These are phyloP conservation scores for Hydra vulgaris DNA, from an alignment of 30 jellyfish, hydroid and myxozoan genomes.

Conservation along the genomic window DNA sequence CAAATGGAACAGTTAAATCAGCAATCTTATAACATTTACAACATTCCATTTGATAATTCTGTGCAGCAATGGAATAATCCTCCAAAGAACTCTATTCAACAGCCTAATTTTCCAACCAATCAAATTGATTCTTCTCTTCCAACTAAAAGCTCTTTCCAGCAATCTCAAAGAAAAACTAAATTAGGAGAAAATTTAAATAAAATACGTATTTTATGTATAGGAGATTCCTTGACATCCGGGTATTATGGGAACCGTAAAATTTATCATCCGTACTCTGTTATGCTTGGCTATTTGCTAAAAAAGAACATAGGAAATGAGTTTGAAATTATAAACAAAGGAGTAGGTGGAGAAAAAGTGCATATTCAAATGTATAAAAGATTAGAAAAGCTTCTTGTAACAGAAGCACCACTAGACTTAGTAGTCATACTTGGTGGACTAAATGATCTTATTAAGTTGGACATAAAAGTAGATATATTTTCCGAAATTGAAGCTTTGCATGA, in stretches of 20 bases:
- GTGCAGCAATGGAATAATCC: not conserved
- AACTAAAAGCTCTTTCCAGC: not conserved
- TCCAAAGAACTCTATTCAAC: not conserved
- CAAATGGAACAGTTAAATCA: not conserved
- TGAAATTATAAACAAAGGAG: conserved; percentile 27
- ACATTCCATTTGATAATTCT: not conserved
- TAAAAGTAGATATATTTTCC: conserved; percentile 14
- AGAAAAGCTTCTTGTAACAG: conserved; percentile 15
- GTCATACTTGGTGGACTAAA: conserved; percentile 23
- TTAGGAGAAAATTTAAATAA: not conserved
- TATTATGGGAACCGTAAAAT: conserved; percentile 25
- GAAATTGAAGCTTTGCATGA: conserved; percentile 20
- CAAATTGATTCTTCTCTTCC: not conserved
- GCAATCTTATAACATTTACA: not conserved
- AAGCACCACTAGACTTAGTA: conserved; percentile 23
- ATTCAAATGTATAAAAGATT: conserved; percentile 17
- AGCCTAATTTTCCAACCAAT: not conserved
- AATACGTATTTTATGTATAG: conserved; percentile 27
- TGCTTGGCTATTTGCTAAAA: conserved; percentile 9
- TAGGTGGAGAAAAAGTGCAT: conserved; percentile 36
- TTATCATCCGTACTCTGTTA: conserved; percentile 21
- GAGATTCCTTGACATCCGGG: conserved; percentile 30
- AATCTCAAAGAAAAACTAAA: not conserved
- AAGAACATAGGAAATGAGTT: conserved; percentile 21
- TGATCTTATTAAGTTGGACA: conserved; percentile 25